Base-by-base conservation (phyloP, 1,140 invertebrate species). In the Agraylea sexmaculata region DNA sequence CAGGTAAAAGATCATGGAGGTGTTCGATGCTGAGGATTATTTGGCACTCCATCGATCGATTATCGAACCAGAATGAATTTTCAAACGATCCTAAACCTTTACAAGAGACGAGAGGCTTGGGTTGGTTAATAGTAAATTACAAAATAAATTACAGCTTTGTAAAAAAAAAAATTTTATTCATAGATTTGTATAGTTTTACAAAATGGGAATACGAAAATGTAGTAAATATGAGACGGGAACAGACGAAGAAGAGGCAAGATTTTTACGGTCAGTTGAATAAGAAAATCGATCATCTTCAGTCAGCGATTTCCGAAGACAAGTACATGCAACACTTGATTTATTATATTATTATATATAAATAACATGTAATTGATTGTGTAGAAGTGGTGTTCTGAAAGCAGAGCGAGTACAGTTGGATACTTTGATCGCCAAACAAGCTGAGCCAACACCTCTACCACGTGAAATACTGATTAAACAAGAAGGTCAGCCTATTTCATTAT, bases 181-280 rank as follows among this genome's bases (percentile, higher is more conserved):
- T 51, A 67, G 62, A 67, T 52, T 46, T 67, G 0, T 65, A 58
- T 29, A 49, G 50, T 8, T 64, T 63, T 42, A 64, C 59, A 33
- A 56, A 57, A 2, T 58, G 55, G 32, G 62, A 67, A 34, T 56
- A 63, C 31, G 45, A 51, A 4, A 55, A 48, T 1, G 57, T 56
- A 1, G 55, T 56, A 18, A 54, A 54, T 19, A 33, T 64, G 29
- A 60, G 61, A 20, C 51, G 57, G 10, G 54, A 59, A 25, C 58
- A 64, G 35, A 60, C 59, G 4, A 53, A 55, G 1, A 48, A 51
- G 2, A 51, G 60, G 17, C 51, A 33, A 5, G 55, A 56, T 11
- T 66, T 66, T 37, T 66, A 56, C 37, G 59, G 54, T 22, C 59
- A 61, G 1, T 48, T 62, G 2, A 42, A 50, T 4, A 51, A 51